phyloP scores from a whole-genome alignment of 2,797 vertebrate genomes.

The Rhinogobio ventralis region DNA sequence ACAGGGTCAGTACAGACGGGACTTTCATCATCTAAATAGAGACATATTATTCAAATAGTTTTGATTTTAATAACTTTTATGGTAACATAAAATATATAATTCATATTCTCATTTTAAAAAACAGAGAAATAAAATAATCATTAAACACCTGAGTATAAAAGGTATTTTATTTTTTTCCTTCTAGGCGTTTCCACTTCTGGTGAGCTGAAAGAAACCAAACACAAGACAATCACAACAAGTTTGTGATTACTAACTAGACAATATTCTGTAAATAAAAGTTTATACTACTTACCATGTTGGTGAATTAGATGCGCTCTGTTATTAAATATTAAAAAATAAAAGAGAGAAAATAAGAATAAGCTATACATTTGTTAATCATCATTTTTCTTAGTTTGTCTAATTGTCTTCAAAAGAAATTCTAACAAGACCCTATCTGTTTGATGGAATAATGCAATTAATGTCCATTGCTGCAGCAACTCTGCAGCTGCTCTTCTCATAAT shows the following conservation, averaged over 20 bases:
- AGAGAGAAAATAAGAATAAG: background rate
- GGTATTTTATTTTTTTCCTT: background rate
- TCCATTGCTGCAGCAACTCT: background rate
- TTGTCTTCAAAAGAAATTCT: background rate
- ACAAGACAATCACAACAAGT: background rate
- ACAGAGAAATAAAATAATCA: background rate
- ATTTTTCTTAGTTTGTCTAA: background rate
- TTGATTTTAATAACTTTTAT: background rate
- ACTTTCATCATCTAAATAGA: slow-evolving; percentile 48
- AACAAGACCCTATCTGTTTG: background rate
- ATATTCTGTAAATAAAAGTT: background rate
- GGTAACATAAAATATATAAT: background rate
- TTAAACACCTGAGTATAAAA: slow-evolving; percentile 23
- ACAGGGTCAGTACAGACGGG: background rate
- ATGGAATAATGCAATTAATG: background rate
- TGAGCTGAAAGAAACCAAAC: slow-evolving; percentile 13
- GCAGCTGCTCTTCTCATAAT: background rate
- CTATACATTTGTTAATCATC: background rate
- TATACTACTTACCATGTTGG: background rate
- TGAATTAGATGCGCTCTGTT: slow-evolving; percentile 15
- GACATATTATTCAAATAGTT: background rate
- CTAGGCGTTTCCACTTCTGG: background rate
- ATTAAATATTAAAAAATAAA: background rate
- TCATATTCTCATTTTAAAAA: background rate
- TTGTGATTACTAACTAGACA: background rate